These are phyloP conservation scores for Bombus superbus DNA, from an alignment of 1,140 invertebrate species.

Conservation along the genomic window DNA sequence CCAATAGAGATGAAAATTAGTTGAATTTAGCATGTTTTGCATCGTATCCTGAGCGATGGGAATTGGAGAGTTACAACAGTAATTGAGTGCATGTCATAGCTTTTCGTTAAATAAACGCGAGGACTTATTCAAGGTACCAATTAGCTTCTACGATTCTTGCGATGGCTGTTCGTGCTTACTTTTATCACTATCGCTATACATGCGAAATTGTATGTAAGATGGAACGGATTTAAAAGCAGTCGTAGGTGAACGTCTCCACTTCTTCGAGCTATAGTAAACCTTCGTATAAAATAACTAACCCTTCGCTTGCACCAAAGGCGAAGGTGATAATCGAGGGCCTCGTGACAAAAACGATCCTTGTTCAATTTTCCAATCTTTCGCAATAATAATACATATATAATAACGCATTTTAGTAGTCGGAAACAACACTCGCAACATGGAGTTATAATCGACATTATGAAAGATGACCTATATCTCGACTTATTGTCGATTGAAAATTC, in stretches of 20 bases:
- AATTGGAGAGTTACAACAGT: background rate
- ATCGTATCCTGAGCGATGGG: background rate
- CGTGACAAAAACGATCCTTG: background rate
- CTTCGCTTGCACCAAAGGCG: background rate
- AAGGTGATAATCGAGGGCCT: background rate
- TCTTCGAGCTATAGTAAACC: background rate
- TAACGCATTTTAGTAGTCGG: no score
- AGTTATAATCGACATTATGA: no score
- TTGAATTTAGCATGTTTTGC: no score
- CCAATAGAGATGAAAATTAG: no score
- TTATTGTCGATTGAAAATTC: background rate
- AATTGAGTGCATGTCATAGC: slow-evolving; percentile 1
- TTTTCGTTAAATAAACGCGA: slow-evolving; percentile 9
- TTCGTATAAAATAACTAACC: slow-evolving; percentile 26
- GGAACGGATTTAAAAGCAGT: slow-evolving; percentile 61
- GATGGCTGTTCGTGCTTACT: background rate
- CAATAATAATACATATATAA: no score
- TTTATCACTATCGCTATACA: slow-evolving; percentile 22
- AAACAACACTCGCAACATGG: no score
- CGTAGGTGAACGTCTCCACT: slow-evolving; percentile 16
- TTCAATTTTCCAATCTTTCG: no score
- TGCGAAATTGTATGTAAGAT: slow-evolving; percentile 44
- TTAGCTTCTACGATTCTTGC: background rate
- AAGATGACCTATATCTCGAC: background rate
- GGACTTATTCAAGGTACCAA: background rate